These are phyloP conservation scores for Phalacrocorax carbo DNA, from an alignment of 2,113 vertebrate species.

Conservation along the genomic window DNA sequence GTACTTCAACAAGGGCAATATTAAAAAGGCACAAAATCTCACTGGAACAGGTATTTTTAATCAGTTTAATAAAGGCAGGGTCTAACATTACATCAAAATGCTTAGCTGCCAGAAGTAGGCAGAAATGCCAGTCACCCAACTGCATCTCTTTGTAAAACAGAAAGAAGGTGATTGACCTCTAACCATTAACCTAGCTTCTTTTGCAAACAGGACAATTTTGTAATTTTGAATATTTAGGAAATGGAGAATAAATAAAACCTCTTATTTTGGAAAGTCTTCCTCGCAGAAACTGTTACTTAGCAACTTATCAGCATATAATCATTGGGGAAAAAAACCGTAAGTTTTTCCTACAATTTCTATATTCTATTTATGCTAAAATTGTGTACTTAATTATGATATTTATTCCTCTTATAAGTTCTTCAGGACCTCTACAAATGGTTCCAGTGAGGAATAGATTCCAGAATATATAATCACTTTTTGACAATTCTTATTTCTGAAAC, in stretches of 20 bases:
- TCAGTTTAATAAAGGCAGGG: background rate
- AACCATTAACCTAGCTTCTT: background rate
- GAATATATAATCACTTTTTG: background rate
- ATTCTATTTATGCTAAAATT: background rate
- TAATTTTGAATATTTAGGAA: background rate
- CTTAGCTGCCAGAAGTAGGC: background rate
- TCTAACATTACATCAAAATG: background rate
- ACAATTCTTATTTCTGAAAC: background rate
- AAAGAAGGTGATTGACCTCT: background rate
- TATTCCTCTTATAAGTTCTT: background rate
- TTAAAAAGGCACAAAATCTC: background rate
- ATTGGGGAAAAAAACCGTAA: rapidly evolving
- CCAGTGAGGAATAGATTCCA: background rate
- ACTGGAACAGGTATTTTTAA: background rate
- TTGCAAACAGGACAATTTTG: background rate
- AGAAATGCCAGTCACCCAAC: background rate
- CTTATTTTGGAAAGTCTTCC: background rate
- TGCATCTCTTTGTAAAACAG: background rate
- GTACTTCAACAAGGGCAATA: background rate
- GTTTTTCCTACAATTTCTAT: background rate
- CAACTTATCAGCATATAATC: background rate
- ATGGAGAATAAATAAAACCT: background rate
- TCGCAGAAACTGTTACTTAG: background rate
- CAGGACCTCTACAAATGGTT: background rate
- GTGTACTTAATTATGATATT: background rate